These are phyloP conservation scores for Nasonia giraulti DNA, from an alignment of 1,140 invertebrate species.

Conservation along the genomic window DNA sequence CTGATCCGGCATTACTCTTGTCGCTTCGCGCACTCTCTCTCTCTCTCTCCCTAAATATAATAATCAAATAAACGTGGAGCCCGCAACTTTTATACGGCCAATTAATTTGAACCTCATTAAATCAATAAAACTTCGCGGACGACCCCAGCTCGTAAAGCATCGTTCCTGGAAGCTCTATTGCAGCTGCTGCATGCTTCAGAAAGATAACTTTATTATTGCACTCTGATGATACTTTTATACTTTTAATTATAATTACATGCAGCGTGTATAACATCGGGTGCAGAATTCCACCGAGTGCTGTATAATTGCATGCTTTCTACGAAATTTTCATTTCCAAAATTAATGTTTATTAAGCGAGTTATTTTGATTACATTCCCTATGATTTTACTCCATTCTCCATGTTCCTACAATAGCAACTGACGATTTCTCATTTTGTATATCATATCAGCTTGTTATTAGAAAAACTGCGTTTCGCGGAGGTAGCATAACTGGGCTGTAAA, in stretches of 20 bases:
- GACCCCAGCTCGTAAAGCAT: background rate
- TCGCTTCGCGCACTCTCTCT: background rate
- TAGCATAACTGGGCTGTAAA: too few relatives aligned
- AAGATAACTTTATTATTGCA: background rate
- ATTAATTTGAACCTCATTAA: conserved; percentile 27
- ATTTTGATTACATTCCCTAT: too few relatives aligned
- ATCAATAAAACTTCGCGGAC: conserved; percentile 30
- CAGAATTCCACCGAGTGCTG: background rate
- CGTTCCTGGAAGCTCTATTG: conserved; percentile 24
- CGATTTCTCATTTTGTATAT: too few relatives aligned
- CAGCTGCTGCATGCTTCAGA: too few relatives aligned
- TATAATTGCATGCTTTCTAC: too few relatives aligned
- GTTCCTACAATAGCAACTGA: too few relatives aligned
- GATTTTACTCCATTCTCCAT: too few relatives aligned
- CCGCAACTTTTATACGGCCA: conserved; percentile 26
- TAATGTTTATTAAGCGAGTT: too few relatives aligned
- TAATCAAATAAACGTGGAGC: conserved; percentile 30
- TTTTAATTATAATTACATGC: background rate
- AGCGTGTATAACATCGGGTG: background rate
- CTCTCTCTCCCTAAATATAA: conserved; percentile 29
- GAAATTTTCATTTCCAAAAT: too few relatives aligned
- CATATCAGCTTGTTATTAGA: too few relatives aligned
- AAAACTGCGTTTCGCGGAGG: too few relatives aligned
- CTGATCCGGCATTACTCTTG: background rate
- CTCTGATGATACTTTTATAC: too few relatives aligned